Evolutionary conservation across 2,113 vertebrate genomes (phyloP), one percentile per base, ranked within the genome.

Genomic region (Mustela lutreola): DNA sequence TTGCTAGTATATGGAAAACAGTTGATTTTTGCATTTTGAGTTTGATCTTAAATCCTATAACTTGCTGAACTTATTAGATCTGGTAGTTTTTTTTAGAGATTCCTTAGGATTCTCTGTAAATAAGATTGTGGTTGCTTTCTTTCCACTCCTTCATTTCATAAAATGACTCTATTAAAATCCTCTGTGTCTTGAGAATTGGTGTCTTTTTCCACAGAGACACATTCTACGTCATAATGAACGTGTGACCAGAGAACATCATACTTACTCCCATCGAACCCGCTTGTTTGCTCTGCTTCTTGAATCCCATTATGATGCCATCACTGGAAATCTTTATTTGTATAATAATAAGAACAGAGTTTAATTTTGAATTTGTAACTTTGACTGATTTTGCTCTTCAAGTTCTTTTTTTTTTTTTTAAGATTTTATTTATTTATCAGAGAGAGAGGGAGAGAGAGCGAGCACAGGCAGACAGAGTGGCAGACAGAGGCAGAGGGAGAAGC

Each of bases 351-450:
- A 76, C 22, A 82, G 67, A 82, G 4, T 84, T 91, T 94, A 63
- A 26, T 91, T 94, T 88, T 94, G 80, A 73, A 26, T 81, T 48
- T 73, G 19, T 92, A 39, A 71, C 88, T 95, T 70, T 95, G 67
- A 76, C 14, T 31, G 33, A 22, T 33, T 50, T 42, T 5, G 7
- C 15, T 33, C 18, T 14, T 75, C 16, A 39, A 5, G 10, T 91
- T 81, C 88, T 76, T 39, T 39, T 39, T 39, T 39, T 39, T 39
- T 39, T 39, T 39, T 39, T 39, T 39, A 39, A 39, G 39, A 39
- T 39, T 39, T 3, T 39, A 39, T 39, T 39, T 39, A 39, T 39
- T 39, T 39, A 39, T 39, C 39, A 39, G 39, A 39, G 39, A 39
- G 39, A 39, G 39, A 39, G 39, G 39, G 39, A 39, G 39, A 39